Base-by-base conservation (phyloP, 2,797 vertebrate genomes). In the Sylvilagus floridanus region DNA sequence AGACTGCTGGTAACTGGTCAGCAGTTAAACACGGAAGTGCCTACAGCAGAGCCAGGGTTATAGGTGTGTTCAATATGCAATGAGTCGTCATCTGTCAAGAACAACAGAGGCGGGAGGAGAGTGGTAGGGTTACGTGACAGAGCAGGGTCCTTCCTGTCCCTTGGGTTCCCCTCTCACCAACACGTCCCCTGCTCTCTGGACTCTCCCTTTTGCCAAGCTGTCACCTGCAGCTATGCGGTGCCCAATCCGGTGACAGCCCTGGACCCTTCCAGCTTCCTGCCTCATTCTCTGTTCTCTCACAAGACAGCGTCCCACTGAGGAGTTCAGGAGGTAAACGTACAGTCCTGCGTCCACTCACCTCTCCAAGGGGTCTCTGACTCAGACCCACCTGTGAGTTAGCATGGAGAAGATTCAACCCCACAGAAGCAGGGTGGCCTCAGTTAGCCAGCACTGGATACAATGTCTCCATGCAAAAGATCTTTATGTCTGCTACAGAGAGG, bases 361-460 rank as follows among this genome's bases (percentile, higher is more conserved):
- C 88, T 77, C 42, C 87, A 75, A 28, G 54, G 54, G 54, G 14
- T 63, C 57, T 62, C 63, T 91, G 22, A 81, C 47, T 69, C 28
- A 76, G 52, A 69, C 60, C n/a, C 1, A 50, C 19, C 60, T 30
- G 11, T 60, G 26, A 19, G 28, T 77, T 66, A 69, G 28, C 81
- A 87, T 2, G 86, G 66, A 69, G 6, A 76, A 57, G 12, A 42
- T 62, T 42, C 72, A 37, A 75, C 42, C 19, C n/a, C 17, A 35
- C 14, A 4, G 17, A 69, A 10, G 26, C 35, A 63, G 13, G 16
- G 50, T 30, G 16, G 24, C 8, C 13, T 35, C 72, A 87, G 69
- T 47, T 35, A 57, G 0, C 17, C 21, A 35, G 52, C 35, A 60
- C 65, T 63, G 5, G 35, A 47, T 71, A 62, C 35, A 81, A 82